These are phyloP conservation scores for Xenopus laevis DNA, from an alignment of 2,113 vertebrate genomes.

Conservation along the genomic window DNA sequence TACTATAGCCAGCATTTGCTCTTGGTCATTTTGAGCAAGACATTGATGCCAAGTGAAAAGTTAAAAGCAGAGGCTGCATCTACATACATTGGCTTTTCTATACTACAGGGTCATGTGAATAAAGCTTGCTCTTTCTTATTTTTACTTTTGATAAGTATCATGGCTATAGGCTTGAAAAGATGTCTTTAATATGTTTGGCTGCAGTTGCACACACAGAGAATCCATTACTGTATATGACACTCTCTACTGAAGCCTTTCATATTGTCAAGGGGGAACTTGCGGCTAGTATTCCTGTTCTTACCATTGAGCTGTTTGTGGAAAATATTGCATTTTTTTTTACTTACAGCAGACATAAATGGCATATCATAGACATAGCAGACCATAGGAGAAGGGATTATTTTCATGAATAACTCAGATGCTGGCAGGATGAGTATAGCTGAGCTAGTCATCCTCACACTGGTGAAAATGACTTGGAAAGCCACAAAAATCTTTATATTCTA, in stretches of 20 bases:
- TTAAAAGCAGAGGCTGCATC: no score
- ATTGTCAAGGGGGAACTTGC: conserved; percentile 35
- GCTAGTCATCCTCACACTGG: conserved; percentile 20
- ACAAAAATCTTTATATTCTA: conserved; percentile 25
- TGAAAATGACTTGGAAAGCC: conserved; percentile 24
- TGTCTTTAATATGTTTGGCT: no score
- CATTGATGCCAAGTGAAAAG: no score
- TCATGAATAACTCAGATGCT: conserved; percentile 29
- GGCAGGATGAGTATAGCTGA: conserved; percentile 26
- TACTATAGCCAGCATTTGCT: no score
- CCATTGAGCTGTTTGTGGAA: conserved; percentile 38
- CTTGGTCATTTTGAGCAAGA: no score
- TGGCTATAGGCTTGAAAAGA: no score
- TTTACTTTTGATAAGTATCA: no score
- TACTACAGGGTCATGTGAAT: no score
- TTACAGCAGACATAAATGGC: conserved; percentile 32
- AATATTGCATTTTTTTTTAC: conserved; percentile 19
- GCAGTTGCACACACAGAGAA: background rate
- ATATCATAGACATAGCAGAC: conserved; percentile 15
- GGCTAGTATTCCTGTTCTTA: conserved; percentile 24
- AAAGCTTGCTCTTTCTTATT: no score
- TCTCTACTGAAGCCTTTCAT: conserved; percentile 12
- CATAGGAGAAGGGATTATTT: conserved; percentile 20
- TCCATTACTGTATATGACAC: conserved; percentile 34
- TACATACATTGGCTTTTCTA: no score